Conservation (phyloP, 2,888 invertebrate genomes). For the Chrysolina haemoptera region DNA sequence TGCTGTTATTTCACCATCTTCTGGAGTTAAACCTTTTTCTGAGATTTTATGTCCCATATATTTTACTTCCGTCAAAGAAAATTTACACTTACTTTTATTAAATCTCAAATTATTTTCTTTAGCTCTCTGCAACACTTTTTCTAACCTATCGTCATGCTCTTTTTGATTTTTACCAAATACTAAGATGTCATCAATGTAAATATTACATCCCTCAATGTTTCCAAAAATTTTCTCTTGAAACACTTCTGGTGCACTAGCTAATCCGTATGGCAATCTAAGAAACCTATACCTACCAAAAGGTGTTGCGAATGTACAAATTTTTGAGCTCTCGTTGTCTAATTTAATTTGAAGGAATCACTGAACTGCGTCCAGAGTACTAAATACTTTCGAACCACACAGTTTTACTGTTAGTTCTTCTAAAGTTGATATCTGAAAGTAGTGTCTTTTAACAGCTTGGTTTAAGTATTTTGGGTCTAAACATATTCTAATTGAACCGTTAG, state of each 20-base stretch:
- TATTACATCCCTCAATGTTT: conserved; percentile 42
- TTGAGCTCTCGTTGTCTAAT: conserved; percentile 41
- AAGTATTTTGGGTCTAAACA: conserved; percentile 44
- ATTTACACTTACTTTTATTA: too few species aligned
- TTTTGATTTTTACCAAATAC: conserved; percentile 41
- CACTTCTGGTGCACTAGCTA: conserved; percentile 56
- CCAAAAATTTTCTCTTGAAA: conserved; percentile 55
- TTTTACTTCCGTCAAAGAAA: too few species aligned
- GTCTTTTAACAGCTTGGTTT: conserved; percentile 26
- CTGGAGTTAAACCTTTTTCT: too few species aligned
- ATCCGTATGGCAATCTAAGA: conserved; percentile 57
- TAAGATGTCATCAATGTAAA: conserved; percentile 55
- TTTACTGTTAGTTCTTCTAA: not conserved
- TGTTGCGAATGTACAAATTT: conserved; percentile 49
- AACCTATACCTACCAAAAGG: conserved; percentile 53
- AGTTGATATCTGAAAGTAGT: too few species aligned
- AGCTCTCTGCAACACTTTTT: conserved; percentile 6
- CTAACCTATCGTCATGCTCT: conserved; percentile 52
- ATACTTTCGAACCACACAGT: conserved; percentile 3
- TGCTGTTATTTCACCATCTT: too few species aligned
- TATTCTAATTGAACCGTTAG: conserved; percentile 35
- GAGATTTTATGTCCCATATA: too few species aligned
- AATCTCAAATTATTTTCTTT: conserved; percentile 36
- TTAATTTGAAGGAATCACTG: conserved; percentile 15
- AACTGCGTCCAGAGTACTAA: conserved; percentile 14